Percentiles rank a stretch among this genome's conserved stretches.
phyloP scores from a whole-genome alignment of 2,888 invertebrate genomes.

The Drosophila peninsularis region DNA sequence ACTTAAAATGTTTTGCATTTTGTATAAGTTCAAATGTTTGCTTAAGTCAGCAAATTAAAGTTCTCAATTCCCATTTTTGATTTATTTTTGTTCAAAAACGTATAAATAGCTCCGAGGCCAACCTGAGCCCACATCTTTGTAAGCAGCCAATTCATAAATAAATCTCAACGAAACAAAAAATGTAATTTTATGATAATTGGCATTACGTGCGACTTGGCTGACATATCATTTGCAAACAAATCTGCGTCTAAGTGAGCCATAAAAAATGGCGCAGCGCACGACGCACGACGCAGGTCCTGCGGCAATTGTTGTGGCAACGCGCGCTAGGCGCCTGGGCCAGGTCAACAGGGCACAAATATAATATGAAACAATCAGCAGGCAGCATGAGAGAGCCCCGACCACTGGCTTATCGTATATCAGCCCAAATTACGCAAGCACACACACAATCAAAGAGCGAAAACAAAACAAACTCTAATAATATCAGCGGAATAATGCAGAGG shows the following conservation, averaged over 20 bases:
- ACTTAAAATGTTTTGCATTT: background rate
- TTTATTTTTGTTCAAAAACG: conserved; percentile 14
- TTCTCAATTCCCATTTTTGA: background rate
- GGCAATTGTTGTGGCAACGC: conserved; percentile 44
- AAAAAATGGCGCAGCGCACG: conserved; percentile 53
- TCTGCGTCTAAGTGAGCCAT: conserved; percentile 61
- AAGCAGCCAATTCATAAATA: conserved; percentile 43
- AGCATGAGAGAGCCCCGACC: conserved; percentile 34
- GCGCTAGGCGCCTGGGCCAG: conserved; percentile 19
- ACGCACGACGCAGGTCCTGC: conserved; percentile 29
- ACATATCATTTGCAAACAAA: conserved; percentile 70
- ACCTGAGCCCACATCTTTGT: background rate
- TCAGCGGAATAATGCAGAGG: conserved; percentile 22
- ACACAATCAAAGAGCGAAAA: conserved; percentile 27
- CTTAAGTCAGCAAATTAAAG: background rate
- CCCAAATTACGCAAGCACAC: conserved; percentile 70
- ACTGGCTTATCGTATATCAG: conserved; percentile 69
- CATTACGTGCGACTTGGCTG: conserved; percentile 64
- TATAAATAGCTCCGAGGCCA: background rate
- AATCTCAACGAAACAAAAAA: conserved; percentile 23
- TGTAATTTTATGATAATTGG: conserved; percentile 74
- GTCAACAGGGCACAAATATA: conserved; percentile 53
- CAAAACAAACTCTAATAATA: conserved; percentile 18
- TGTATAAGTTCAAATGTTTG: background rate
- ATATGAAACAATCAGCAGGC: conserved; percentile 62